These are phyloP conservation scores for Tetramorium simillimum DNA, from an alignment of 1,140 invertebrate genomes.

Conservation along the genomic window DNA sequence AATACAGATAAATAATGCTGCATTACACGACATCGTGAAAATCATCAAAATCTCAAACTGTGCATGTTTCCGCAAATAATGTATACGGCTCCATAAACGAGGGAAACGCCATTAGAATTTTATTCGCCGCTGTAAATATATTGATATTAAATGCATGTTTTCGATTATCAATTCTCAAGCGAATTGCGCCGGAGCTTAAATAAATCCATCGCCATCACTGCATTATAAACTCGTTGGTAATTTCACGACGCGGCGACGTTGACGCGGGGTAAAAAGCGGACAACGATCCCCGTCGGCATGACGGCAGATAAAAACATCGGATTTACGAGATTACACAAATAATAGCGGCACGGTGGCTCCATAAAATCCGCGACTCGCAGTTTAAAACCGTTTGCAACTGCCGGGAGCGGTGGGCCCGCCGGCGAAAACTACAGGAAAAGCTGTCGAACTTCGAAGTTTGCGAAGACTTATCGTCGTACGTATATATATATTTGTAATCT, in stretches of 20 bases:
- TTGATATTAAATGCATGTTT: conserved; percentile 36
- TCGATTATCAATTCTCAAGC: conserved; percentile 41
- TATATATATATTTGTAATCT: conserved; percentile 16
- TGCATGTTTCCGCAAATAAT: not conserved
- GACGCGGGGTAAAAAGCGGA: conserved; percentile 17
- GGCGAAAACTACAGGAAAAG: not conserved
- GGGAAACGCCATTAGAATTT: conserved; percentile 20
- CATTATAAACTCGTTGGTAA: conserved; percentile 39
- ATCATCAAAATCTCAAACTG: conserved; percentile 21
- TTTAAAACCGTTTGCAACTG: conserved; percentile 17
- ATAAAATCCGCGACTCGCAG: conserved; percentile 25
- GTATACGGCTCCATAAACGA: not conserved
- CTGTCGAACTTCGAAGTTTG: conserved; percentile 11
- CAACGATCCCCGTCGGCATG: conserved; percentile 10
- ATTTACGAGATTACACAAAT: conserved; percentile 52
- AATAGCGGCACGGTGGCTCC: conserved; percentile 15
- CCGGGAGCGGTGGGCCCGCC: not conserved
- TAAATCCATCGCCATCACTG: conserved; percentile 22
- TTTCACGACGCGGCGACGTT: conserved; percentile 9
- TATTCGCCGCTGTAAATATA: conserved; percentile 21
- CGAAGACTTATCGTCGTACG: not conserved
- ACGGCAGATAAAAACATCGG: conserved; percentile 25
- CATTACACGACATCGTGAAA: conserved; percentile 13
- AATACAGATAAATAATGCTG: conserved; percentile 17
- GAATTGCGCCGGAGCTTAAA: conserved; percentile 6